Evolutionary conservation across 2,797 vertebrate genomes (phyloP), one percentile per base, ranked within the genome.

Genomic region (Morelia viridis): DNA sequence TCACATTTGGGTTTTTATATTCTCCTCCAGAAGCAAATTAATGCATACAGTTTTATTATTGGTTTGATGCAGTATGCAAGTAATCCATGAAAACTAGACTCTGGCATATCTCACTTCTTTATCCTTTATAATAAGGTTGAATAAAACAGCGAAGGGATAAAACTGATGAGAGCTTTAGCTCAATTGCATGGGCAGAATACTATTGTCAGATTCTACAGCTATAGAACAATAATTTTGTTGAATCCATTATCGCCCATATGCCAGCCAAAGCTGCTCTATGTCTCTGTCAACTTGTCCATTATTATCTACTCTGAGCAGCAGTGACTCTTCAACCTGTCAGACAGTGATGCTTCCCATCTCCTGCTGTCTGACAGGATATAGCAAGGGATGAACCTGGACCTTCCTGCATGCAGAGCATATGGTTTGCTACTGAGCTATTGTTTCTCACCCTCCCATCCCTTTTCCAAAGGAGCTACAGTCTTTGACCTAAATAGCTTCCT

Each of bases 31-130:
- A 80, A 76, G 24, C 71, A 24, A 46, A 46, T 80, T 80, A 46
- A 80, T 80, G 19, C 65, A 83, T 62, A 90, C 0, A 56, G 15
- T 86, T 80, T 86, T 90, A n/a, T 76, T 68, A 92, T 71, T n/a
- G 35, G 53, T 58, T 89, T 89, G 61, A 58, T 89, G 61, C 76
- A 57, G n/a, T 46, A 86, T 31, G 88, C 88, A 90, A 57, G 87
- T 90, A 90, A 87, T 56, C 58, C 24, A 83, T 41, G 26, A 92
- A 89, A 90, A 85, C 22, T 62, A 86, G 57, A 68, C 64, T 80
- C 88, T 22, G 60, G 22, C 22, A 90, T 64, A 61, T 89, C n/a
- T 87, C 24, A 87, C 8, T 90, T 68, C 76, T 60, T 76, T 76
- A 90, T 56, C 31, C 41, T 46, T 89, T 85, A 62, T 65, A 92